Evolutionary conservation across 2,797 vertebrate genomes (phyloP).

Genomic region (Tolypeutes matacus): DNA sequence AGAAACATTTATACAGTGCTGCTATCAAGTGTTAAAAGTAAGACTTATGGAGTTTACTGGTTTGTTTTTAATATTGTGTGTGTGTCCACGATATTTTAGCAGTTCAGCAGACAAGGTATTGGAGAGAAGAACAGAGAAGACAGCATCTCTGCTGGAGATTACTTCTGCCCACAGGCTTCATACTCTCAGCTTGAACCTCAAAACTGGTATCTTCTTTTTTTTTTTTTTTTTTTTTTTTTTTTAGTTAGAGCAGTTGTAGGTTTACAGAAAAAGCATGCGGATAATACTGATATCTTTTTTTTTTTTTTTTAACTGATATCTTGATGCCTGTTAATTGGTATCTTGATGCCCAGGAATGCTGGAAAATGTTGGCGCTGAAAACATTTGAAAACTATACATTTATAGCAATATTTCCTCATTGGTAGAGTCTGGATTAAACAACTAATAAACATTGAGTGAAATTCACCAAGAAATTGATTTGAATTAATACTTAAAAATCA

Average conservation of each 20-base stretch:
- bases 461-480: slow-evolving; percentile 59
- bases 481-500: slow-evolving; percentile 52
- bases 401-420: slow-evolving; percentile 36
- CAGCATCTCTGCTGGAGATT: not conserved
- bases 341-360: slow-evolving; percentile 26
- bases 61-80: slow-evolving; percentile 59
- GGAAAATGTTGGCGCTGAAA: slow-evolving; percentile 44
- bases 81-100: slow-evolving; percentile 17
- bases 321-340: not conserved
- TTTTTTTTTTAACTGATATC: too few species aligned
- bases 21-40: slow-evolving; percentile 94
- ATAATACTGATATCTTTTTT: too few species aligned
- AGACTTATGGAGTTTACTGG: slow-evolving; percentile 51
- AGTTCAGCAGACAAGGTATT: not conserved
- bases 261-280: too few species aligned
- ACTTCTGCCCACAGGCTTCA: not conserved
- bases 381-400: slow-evolving; percentile 2
- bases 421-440: slow-evolving; percentile 30
- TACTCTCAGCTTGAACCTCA: not conserved
- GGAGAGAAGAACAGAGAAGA: not conserved
- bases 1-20: slow-evolving; percentile 94
- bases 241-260: too few species aligned
- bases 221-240: too few species aligned
- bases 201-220: not conserved
- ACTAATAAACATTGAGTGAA: slow-evolving; percentile 10